A percentile compares a stretch with the other conserved stretches of the same genome.
Evolutionary conservation across 2,797 vertebrate genomes (phyloP).

Genomic region (Brachyrhaphis roseni): DNA sequence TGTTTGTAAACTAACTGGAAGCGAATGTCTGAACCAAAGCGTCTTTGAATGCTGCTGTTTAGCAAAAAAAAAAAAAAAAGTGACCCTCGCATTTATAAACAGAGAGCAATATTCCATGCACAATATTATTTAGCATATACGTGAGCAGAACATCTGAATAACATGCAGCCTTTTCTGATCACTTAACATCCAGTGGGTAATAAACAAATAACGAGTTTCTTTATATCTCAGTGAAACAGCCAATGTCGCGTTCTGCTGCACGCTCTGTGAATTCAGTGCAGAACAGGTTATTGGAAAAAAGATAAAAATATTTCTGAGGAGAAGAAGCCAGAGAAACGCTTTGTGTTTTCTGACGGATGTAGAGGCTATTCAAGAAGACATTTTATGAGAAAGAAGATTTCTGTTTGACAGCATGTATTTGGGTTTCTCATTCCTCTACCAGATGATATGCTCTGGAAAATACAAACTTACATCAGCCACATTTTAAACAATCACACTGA

Average conservation of each 20-base stretch:
- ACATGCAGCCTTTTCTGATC: not conserved
- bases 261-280: not conserved
- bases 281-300: not conserved
- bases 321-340: not conserved
- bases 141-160: not conserved
- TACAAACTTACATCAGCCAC: not conserved
- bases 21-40: not conserved
- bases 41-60: not conserved
- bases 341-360: not conserved
- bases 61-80: not conserved
- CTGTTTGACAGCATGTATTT: not conserved
- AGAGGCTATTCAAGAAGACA: not conserved
- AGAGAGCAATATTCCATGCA: not conserved
- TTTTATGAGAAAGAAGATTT: not conserved
- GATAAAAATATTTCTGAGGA: slow-evolving; percentile 1
- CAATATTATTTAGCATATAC: not conserved
- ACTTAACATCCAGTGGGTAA: not conserved
- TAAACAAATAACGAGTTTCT: slow-evolving; percentile 1
- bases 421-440: not conserved
- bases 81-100: not conserved
- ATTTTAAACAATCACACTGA: slow-evolving; percentile 1
- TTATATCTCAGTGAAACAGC: not conserved
- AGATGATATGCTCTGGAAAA: not conserved
- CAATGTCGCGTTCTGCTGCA: not conserved
- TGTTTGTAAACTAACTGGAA: not conserved